Base-by-base conservation (phyloP, 2,888 invertebrate genomes). In the Choristoneura rosaceana region DNA sequence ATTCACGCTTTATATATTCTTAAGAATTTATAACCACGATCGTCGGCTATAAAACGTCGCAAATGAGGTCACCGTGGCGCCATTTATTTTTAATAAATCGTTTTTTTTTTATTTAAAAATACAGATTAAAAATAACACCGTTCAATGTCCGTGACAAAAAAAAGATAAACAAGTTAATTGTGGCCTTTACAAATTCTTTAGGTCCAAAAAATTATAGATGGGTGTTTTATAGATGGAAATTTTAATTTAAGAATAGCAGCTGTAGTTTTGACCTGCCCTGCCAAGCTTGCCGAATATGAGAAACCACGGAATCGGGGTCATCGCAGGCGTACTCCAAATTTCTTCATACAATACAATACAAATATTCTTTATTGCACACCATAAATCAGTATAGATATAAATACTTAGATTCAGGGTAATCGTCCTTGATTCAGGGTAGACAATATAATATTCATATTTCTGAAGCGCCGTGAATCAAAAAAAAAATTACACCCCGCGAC, bases 1-100 rank as follows among this genome's bases (percentile, higher is more conserved):
- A 81, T 81, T 79, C 76, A 75, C 76, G 77, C 81, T 83, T 81
- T 82, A 80, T 85, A 80, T 83, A 84, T 85, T 85, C 84, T 83
- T 82, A 83, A 80, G 81, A 87, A 90, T 91, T 89, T 90, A 92
- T 90, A 83, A 84, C 79, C 79, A 78, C 80, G 84, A 86, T 88
- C 82, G 82, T 81, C 80, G 84, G 85, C 90, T 85, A 87, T 92
- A 90, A 89, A 88, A 89, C 79, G 78, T 76, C 78, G 79, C 86
- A 92, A 25, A 92, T 84, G 90, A 89, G 93, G 93, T 92, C 92
- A 88, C 82, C 81, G 80, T 58, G 59, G 74, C 67, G 63, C 76
- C 82, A 81, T 87, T 86, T 82, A 84, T 88, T 85, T 85, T 82
- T 81, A 78, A 84, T 82, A 85, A 84, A 87, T 83, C 80, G 80